Base-by-base conservation (phyloP, 1,140 invertebrate genomes). In the Ceratoteleas bidentatus region DNA sequence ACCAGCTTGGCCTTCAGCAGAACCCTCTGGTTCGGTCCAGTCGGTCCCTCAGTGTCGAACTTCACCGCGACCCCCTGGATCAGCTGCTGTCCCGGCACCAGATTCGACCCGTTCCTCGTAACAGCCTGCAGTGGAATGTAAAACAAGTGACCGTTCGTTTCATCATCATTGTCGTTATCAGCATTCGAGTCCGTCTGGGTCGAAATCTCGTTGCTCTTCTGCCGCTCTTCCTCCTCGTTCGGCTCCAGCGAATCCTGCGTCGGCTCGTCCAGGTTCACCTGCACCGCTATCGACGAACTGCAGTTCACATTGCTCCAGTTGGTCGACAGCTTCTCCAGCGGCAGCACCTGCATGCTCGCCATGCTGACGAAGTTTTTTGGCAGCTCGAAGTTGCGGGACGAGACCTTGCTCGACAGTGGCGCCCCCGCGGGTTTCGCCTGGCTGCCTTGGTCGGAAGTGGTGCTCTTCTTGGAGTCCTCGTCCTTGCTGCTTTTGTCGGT, bases 21-120 rank as follows among this genome's bases (percentile, higher is more conserved):
- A 8, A 95, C 93, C 66, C 93, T 91, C 57, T 93, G 93, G 85
- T 94, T 94, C 5, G 93, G 93, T 10, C 93, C 93, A 36, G 91
- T 93, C 5, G 93, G 92, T 13, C 93, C 94, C 80, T 95, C 93
- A 0, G 93, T 93, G 9, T 93, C 94, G 15, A 95, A 85, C 84
- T 95, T 95, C 3, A 94, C 93, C 0, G 94, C 94, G 0, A 95
- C 94, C 2, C 94, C 94, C 78, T 95, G 94, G 64, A 95, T 94
- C 15, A 93, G 79, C 64, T 93, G 92, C 64, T 92, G 90, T 3
- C 90, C 88, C 57, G 87, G 89, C 32, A 78, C 89, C 38, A 92
- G 88, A 64, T 88, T 91, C 15, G 88, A 89, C 0, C 90, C 92
- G 10, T 90, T 91, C 13, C 89, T 89, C 2, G 91, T 91, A 0